Base-by-base conservation (phyloP, 2,797 vertebrate species). In the Brachyalestes nurse region DNA sequence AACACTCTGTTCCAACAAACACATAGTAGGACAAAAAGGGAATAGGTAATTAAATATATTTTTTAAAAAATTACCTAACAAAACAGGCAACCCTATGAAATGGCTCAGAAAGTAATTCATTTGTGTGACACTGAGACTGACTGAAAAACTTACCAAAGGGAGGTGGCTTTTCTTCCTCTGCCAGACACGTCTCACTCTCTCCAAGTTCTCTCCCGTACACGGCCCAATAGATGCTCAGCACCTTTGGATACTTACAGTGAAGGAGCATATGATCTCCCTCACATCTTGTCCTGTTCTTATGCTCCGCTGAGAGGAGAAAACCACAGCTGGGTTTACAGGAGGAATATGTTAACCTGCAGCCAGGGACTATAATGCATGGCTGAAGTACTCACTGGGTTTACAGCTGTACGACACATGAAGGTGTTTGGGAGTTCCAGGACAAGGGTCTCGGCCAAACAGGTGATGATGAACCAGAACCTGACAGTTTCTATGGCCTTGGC, bases 371-470 rank as follows among this genome's bases (percentile, higher is more conserved):
- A 25, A 21, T 4, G 28, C 25, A 28, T 72, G 58, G 21, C 78
- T 58, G 49, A 72, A 76, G 86, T 88, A 97, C 97, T 96, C 94
- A 99, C 98, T 96, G 89, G 98, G 97, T 92, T 97, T 97, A 92
- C 98, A 99, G 92, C 96, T 98, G 95, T 98, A 99, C 89, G 95
- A 94, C 88, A 99, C 97, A 85, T 96, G 93, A 90, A 99, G 96
- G 93, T 96, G 95, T 93, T 99, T 99, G 93, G 91, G 90, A 58
- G 92, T 95, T 87, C 96, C 98, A 79, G 98, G 97, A 88, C 97
- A 99, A 77, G 96, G 96, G 92, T 99, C 97, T 89, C 90, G 92
- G 88, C 97, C 97, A 91, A 99, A 99, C 87, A 97, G 93, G 88
- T 95, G 95, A 93, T 95, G 97, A 93, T 95, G 97, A 90, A 99